Percentiles rank a stretch among this genome's conserved stretches.
These are phyloP conservation scores for Burhinus oedicnemus DNA, from an alignment of 2,113 vertebrate genomes.

Conservation along the genomic window DNA sequence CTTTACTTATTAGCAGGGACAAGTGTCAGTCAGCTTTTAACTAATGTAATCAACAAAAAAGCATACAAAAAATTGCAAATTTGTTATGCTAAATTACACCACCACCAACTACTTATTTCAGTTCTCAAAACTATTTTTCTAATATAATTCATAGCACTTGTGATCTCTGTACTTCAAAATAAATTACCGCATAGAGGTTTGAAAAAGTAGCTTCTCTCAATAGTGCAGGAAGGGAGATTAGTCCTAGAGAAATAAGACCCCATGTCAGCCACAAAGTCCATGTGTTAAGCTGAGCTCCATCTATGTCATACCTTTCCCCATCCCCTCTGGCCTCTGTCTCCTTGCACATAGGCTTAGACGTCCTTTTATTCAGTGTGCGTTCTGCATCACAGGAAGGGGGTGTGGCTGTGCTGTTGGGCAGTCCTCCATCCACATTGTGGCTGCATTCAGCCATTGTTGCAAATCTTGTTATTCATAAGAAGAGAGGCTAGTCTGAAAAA, in stretches of 20 bases:
- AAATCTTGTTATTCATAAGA: not conserved
- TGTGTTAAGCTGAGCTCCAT: not conserved
- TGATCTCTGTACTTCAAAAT: not conserved
- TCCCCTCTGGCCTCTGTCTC: not conserved
- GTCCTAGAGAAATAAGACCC: not conserved
- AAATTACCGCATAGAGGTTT: not conserved
- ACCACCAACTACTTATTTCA: not conserved
- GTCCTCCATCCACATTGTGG: not conserved
- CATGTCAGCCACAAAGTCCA: not conserved
- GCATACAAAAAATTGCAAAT: not conserved
- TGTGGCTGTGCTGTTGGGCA: not conserved
- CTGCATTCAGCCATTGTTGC: not conserved
- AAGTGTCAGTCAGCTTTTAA: not conserved
- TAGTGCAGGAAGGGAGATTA: not conserved
- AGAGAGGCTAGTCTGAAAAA: not conserved
- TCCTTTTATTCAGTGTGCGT: not conserved
- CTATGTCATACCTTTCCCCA: not conserved
- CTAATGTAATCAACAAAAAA: not conserved
- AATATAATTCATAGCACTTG: not conserved
- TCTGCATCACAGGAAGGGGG: not conserved
- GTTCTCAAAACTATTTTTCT: not conserved
- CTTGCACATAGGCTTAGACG: not conserved
- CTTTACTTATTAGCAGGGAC: not conserved
- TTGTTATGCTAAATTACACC: not conserved
- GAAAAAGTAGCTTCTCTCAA: not conserved